Evolutionary conservation across 2,888 invertebrate genomes (phyloP).

Genomic region (Patella pellucida): DNA sequence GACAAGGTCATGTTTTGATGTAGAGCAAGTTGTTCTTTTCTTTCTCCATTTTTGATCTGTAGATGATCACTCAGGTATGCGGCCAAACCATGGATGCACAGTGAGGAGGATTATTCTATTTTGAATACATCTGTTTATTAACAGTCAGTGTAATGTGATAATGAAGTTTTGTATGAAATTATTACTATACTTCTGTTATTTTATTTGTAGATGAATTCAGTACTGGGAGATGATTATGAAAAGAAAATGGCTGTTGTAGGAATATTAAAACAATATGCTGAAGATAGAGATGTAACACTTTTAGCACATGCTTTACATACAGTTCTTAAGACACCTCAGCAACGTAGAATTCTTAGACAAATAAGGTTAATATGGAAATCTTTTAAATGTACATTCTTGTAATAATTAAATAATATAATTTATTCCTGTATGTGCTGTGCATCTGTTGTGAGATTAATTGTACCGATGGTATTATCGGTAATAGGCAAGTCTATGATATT

Average conservation of each 20-base stretch:
- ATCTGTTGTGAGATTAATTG: slow-evolving; percentile 19
- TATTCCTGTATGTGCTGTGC: neutral
- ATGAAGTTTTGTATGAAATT: too few relatives aligned
- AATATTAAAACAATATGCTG: slow-evolving; percentile 68
- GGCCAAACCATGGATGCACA: too few relatives aligned
- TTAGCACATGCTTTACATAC: slow-evolving; percentile 52
- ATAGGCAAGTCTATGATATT: slow-evolving; percentile 14
- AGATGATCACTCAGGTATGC: too few relatives aligned
- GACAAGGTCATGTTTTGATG: too few relatives aligned
- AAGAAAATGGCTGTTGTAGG: slow-evolving; percentile 66
- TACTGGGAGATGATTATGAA: slow-evolving; percentile 60
- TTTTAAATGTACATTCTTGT: too few relatives aligned
- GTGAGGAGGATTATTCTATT: too few relatives aligned
- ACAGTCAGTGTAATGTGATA: too few relatives aligned
- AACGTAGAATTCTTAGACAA: slow-evolving; percentile 52
- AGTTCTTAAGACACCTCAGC: slow-evolving; percentile 52
- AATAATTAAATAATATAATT: neutral
- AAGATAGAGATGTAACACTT: slow-evolving; percentile 64
- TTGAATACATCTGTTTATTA: too few relatives aligned
- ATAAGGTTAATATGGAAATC: slow-evolving; percentile 48
- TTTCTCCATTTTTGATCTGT: too few relatives aligned
- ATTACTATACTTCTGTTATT: too few relatives aligned
- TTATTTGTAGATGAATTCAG: slow-evolving; percentile 55
- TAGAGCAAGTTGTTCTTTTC: too few relatives aligned
- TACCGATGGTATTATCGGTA: neutral